Evolutionary conservation across 2,888 invertebrate species (phyloP), one percentile per base, ranked within the genome.

Genomic region (Ophonus ardosiacus): DNA sequence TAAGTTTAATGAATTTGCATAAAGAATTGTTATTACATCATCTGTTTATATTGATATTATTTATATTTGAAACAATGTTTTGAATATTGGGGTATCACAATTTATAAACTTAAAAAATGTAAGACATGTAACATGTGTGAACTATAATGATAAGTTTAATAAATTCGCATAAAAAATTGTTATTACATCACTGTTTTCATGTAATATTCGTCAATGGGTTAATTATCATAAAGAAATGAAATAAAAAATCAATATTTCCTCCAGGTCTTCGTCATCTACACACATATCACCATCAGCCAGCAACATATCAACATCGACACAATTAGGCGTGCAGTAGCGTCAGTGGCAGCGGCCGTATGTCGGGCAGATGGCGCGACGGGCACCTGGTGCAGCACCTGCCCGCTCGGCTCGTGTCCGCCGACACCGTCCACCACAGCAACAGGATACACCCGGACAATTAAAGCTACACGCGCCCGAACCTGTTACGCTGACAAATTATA

Each of bases 401-500:
- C 10, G 13, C 43, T 7, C 71, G 15, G 31, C 31, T 31, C 15
- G 71, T 38, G 71, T 76, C 76, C 76, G 51, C 76, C 78, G 78
- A 78, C 78, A 57, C 78, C 76, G 51, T 18, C 31, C 31, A 31
- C 31, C 31, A 31, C 3, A 31, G 31, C 13, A 51, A 13, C 78
- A 56, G 78, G 78, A 78, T 78, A 78, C 78, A 78, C 78, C 78
- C 78, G 78, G 78, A 78, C 57, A 78, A 78, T 78, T 78, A 78
- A 76, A 78, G 63, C 31, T n/a, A 68, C 68, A 68, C 68, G 78
- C 61, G 79, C 57, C 79, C n/a, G 38, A 80, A 80, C 79, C 79
- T 80, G 79, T 80, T 80, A 80, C 79, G 61, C 78, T 78, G 78
- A 78, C 78, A 78, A 78, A 78, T 78, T 78, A 78, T n/a, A 18